Evolutionary conservation across 2,797 vertebrate species (phyloP).

Genomic region (Rhinichthys osculus): DNA sequence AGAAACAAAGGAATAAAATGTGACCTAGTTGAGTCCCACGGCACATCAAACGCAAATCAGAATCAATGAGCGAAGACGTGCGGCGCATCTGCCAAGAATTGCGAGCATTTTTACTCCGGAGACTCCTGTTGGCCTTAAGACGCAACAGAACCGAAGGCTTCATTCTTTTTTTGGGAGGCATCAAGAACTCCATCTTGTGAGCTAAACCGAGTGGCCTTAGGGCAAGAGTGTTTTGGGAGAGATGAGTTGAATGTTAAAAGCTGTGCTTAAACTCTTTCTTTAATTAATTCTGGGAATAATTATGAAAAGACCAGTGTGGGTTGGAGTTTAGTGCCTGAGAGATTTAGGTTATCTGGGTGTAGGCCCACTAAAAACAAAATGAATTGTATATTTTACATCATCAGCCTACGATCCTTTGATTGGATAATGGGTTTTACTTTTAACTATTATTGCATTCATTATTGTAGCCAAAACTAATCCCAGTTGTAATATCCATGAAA

Average conservation of each 20-base stretch:
- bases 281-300: conserved; percentile 48
- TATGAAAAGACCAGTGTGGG: conserved; percentile 39
- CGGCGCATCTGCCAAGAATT: conserved; percentile 44
- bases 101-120: conserved; percentile 32
- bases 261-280: conserved; percentile 47
- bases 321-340: conserved; percentile 46
- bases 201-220: conserved; percentile 31
- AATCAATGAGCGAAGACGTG: conserved; percentile 62
- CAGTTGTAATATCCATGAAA: conserved; percentile 32
- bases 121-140: conserved; percentile 33
- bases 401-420: conserved; percentile 26
- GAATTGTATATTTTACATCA: conserved; percentile 29
- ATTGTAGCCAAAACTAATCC: conserved; percentile 39
- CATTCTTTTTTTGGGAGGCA: conserved; percentile 47
- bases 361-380: conserved; percentile 6
- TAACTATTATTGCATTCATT: conserved; percentile 32
- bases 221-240: conserved; percentile 31
- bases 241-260: conserved; percentile 47
- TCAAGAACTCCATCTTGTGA: conserved; percentile 43
- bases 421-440: conserved; percentile 39
- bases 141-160: conserved; percentile 22
- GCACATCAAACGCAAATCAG: conserved; percentile 59
- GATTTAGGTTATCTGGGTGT: conserved; percentile 43
- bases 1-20: conserved; percentile 58
- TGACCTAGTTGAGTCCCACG: conserved; percentile 64